phyloP scores from a whole-genome alignment of 2,888 invertebrate genomes.

The Choreutis nemorana region DNA sequence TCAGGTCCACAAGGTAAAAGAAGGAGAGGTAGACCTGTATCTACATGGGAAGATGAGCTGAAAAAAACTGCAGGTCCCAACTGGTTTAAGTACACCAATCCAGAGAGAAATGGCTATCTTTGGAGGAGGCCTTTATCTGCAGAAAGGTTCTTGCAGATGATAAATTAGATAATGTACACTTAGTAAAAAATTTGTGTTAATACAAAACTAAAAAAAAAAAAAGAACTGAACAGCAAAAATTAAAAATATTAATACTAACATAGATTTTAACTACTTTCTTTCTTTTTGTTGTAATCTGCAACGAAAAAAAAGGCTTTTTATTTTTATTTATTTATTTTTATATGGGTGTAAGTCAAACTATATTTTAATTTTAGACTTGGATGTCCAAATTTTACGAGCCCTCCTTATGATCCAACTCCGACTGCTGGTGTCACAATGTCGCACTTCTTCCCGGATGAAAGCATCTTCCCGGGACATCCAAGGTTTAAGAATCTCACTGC shows the following conservation, averaged over 20 bases:
- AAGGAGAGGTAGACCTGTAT: no score
- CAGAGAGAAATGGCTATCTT: no score
- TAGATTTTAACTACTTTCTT: no score
- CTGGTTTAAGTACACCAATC: no score
- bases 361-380: conserved; percentile 71
- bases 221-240: neutral
- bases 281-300: no score
- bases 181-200: neutral
- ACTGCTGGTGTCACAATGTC: conserved; percentile 80
- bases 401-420: conserved; percentile 70
- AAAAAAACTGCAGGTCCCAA: no score
- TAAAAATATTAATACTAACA: no score
- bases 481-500: conserved; percentile 91
- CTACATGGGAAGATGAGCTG: no score
- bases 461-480: conserved; percentile 94
- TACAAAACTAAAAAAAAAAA: neutral
- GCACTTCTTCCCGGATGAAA: conserved; percentile 93
- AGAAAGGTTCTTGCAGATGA: no score
- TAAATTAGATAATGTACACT: neutral
- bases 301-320: neutral
- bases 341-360: neutral
- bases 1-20: no score
- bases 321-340: neutral
- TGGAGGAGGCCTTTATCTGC: no score
- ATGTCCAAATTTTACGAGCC: conserved; percentile 87